Conservation (phyloP, 2,113 vertebrate species). For the Cichladusa arquata region DNA sequence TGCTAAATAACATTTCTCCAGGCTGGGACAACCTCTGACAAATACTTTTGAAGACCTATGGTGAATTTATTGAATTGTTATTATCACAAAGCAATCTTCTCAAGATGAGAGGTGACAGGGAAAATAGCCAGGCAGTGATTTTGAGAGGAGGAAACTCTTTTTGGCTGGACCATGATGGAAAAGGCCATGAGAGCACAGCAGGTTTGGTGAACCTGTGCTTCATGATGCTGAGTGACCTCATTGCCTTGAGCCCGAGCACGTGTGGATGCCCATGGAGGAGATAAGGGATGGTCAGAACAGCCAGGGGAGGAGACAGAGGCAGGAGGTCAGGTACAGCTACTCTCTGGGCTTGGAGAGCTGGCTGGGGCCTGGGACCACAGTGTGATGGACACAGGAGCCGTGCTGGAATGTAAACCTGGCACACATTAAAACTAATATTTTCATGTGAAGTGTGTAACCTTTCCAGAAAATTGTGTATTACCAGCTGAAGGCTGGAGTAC, state of each 20-base stretch:
- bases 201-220: not conserved
- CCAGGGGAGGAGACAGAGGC: not conserved
- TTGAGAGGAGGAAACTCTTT: not conserved
- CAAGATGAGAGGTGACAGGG: not conserved
- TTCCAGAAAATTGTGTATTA: not conserved
- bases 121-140: not conserved
- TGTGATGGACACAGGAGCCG: not conserved
- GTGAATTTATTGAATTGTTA: not conserved
- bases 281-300: not conserved
- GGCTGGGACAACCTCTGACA: not conserved
- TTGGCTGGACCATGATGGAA: not conserved
- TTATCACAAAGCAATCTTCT: not conserved
- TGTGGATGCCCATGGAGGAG: not conserved
- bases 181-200: not conserved
- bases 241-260: not conserved
- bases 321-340: not conserved
- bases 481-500: not conserved
- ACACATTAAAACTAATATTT: not conserved
- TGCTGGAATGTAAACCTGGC: not conserved
- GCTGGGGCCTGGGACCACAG: not conserved
- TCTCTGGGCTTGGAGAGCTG: not conserved
- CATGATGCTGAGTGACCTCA: rapidly evolving
- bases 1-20: not conserved
- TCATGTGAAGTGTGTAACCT: not conserved
- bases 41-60: not conserved